A percentile compares a stretch with the other conserved stretches of the same genome.
These are phyloP conservation scores for Zophobas morio DNA, from an alignment of 1,140 invertebrate species.

Conservation along the genomic window DNA sequence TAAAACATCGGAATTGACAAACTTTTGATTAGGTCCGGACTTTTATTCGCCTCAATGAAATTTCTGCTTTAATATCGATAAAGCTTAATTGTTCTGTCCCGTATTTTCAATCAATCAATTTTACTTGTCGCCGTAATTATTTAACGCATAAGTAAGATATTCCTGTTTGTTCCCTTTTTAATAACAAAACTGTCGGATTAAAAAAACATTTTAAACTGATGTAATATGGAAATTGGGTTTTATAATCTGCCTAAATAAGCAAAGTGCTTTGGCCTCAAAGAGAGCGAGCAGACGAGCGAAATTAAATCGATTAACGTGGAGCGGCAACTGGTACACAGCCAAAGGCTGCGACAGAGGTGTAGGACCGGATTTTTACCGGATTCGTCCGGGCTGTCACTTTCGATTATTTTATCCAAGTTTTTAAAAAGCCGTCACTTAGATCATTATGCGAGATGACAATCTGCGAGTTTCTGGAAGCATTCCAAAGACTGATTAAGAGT, in stretches of 20 bases:
- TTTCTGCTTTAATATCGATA: constrained; percentile 1
- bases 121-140: background rate
- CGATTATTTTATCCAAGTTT: background rate
- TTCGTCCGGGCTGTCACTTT: constrained; percentile 7
- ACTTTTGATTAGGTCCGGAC: background rate
- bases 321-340: constrained; percentile 30
- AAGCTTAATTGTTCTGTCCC: background rate
- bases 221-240: constrained; percentile 37
- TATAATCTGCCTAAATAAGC: constrained; percentile 39
- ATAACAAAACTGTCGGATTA: constrained; percentile 5
- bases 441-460: too few relatives aligned
- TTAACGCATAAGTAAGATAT: background rate
- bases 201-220: constrained; percentile 29
- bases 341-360: constrained; percentile 5
- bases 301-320: constrained; percentile 36
- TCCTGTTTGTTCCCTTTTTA: background rate
- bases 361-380: background rate
- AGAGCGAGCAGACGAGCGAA: constrained; percentile 33
- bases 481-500: too few relatives aligned
- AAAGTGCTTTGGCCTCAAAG: constrained; percentile 34
- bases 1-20: constrained; percentile 14
- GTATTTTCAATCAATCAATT: background rate
- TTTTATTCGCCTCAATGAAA: background rate
- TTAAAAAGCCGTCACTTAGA: too few relatives aligned
- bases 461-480: background rate